phyloP scores from a whole-genome alignment of 2,888 invertebrate genomes.

The Caenorhabditis imperialis region DNA sequence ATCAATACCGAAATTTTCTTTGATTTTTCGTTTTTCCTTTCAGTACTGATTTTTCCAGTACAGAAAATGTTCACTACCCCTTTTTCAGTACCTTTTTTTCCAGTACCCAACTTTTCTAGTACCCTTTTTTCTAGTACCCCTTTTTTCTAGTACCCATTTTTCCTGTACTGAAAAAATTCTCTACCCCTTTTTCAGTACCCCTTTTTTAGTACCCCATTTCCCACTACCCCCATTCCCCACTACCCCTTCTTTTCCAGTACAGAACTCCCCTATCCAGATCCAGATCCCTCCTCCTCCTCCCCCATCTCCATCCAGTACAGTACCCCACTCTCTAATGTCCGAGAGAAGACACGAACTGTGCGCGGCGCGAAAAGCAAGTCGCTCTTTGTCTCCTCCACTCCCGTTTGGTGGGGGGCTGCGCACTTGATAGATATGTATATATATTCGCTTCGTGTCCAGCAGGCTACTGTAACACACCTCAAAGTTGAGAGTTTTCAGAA shows the following conservation, averaged over 20 bases:
- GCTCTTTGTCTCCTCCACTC: slow-evolving; percentile 9
- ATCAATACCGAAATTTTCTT: too few relatives aligned
- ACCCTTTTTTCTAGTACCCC: too few relatives aligned
- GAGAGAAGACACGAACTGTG: slow-evolving; percentile 29
- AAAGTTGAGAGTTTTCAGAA: slow-evolving; percentile 17
- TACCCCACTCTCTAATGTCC: too few relatives aligned
- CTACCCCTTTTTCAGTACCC: slow-evolving; percentile 14
- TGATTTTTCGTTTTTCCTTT: too few relatives aligned
- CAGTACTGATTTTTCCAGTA: too few relatives aligned
- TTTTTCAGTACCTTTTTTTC: too few relatives aligned
- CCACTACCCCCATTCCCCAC: too few relatives aligned
- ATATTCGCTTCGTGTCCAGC: neutral
- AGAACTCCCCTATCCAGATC: too few relatives aligned
- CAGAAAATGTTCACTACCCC: too few relatives aligned
- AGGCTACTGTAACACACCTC: neutral
- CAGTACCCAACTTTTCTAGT: too few relatives aligned
- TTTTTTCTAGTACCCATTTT: too few relatives aligned
- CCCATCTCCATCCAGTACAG: neutral
- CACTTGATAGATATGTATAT: neutral
- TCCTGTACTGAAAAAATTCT: slow-evolving; percentile 7
- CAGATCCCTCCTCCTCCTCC: slow-evolving; percentile 16
- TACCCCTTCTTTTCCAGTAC: too few relatives aligned
- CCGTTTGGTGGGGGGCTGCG: slow-evolving; percentile 3
- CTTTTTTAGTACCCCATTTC: slow-evolving; percentile 26
- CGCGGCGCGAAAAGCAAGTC: slow-evolving; percentile 7